These are phyloP conservation scores for Triplophysa dalaica DNA, from an alignment of 2,113 vertebrate genomes.

Conservation along the genomic window DNA sequence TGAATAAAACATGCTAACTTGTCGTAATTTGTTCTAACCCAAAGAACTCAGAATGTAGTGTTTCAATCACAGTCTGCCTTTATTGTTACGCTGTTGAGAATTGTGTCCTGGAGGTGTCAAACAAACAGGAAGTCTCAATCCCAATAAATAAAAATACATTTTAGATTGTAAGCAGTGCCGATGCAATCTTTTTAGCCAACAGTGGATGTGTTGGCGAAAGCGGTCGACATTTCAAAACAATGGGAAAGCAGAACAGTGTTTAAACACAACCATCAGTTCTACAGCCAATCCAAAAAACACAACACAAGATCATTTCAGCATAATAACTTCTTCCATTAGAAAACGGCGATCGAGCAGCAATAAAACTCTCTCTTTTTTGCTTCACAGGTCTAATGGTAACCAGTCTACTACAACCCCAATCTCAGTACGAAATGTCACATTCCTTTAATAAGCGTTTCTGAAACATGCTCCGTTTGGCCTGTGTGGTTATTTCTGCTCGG, in stretches of 20 bases:
- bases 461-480: constrained; percentile 25
- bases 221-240: neutral
- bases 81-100: constrained; percentile 1
- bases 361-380: neutral
- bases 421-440: constrained; percentile 41
- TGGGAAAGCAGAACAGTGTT: neutral
- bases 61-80: constrained; percentile 21
- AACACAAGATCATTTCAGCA: neutral
- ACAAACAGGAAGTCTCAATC: neutral
- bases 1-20: constrained; percentile 36
- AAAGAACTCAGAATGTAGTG: constrained; percentile 12
- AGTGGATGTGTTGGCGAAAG: constrained; percentile 9
- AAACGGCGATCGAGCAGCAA: neutral
- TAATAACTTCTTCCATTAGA: neutral
- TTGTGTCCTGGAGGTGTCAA: constrained; percentile 4
- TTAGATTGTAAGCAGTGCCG: neutral
- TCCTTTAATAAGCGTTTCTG: constrained; percentile 31
- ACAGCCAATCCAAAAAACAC: neutral
- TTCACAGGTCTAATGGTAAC: constrained; percentile 2
- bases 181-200: constrained; percentile 14
- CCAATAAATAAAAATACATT: neutral
- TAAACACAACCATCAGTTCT: neutral
- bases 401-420: neutral
- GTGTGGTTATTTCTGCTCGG: constrained; percentile 33
- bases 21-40: constrained; percentile 20